Base-by-base conservation (phyloP, 2,888 invertebrate species). In the Trichogramma dendrolimi region DNA sequence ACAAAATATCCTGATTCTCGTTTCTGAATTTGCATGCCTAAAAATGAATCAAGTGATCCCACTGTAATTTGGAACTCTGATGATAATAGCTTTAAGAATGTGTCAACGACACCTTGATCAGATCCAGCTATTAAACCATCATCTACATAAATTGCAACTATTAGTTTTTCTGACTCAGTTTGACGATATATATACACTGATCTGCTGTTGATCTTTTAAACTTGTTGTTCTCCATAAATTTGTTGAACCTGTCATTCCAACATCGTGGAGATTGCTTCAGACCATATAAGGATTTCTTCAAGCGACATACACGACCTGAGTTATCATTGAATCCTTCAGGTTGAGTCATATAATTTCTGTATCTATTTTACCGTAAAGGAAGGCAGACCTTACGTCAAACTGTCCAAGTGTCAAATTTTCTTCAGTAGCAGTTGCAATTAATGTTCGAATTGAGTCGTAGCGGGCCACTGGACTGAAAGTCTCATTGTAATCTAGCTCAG, bases 21-120 rank as follows among this genome's bases (percentile, higher is more conserved):
- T 65, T 64, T 63, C 42, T 69, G 60, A 39, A 69, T 69, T 47
- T 61, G 66, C 55, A 68, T 68, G 7, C 68, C 67, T 48, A 69
- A 60, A 63, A 68, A 69, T 41, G 67, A 64, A 58, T 68, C 62
- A 4, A 69, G 58, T 42, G 65, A 65, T 6, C 67, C 62, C 38
- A 65, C 41, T 4, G 65, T 67, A 38, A 67, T 67, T 48, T 66
- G 67, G 39, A 67, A 67, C 39, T 60, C 61, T 4, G 58, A 52
- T 1, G 39, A 52, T 51, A 62, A 54, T 52, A 61, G 42, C 47
- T 27, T n/a, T 48, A 66, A 55, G 40, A 66, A 66, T 39, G 53
- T 55, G 6, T 58, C 41, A 10, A 63, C n/a, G 8, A 10, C 10
- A 2, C 41, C 14, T 39, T 55, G 55, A 6, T 56, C 65, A 43